Percentiles rank a stretch among this genome's conserved stretches.
phyloP scores from a whole-genome alignment of 23 tunicate species.

The Halocynthia aurantium region DNA sequence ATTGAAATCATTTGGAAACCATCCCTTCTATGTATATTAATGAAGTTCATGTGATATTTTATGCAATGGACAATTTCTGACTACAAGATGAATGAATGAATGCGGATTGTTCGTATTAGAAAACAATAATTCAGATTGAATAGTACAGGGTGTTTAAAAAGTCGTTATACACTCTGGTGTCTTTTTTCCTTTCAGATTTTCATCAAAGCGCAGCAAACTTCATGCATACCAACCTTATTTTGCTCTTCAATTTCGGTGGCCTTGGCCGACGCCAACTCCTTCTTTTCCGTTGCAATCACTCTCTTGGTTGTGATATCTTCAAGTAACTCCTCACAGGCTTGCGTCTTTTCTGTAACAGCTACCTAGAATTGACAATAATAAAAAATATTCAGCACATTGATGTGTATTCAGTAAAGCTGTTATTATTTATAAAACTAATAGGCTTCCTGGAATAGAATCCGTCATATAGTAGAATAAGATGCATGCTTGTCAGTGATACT shows the following conservation, averaged over 20 bases:
- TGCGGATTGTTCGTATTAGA: neutral
- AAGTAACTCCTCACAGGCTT: slow-evolving; percentile 87
- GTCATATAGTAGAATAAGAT: neutral
- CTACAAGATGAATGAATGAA: neutral
- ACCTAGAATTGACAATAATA: slow-evolving; percentile 23
- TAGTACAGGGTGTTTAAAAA: too few species aligned
- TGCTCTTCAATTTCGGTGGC: slow-evolving; percentile 97
- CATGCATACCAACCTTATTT: slow-evolving; percentile 47
- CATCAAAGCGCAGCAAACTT: too few species aligned
- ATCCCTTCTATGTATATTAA: too few species aligned
- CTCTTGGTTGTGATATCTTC: slow-evolving; percentile 85
- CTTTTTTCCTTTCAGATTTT: too few species aligned
- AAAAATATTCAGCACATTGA: neutral
- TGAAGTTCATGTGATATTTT: too few species aligned
- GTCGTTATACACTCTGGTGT: too few species aligned
- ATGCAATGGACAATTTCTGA: too few species aligned
- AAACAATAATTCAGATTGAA: neutral
- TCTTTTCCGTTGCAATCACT: slow-evolving; percentile 83
- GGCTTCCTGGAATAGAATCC: neutral
- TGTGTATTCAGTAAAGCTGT: neutral
- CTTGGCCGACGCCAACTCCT: slow-evolving; percentile 92
- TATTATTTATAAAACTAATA: neutral
- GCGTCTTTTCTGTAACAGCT: slow-evolving; percentile 95
- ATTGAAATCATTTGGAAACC: too few species aligned
- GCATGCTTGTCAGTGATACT: neutral